phyloP scores from a whole-genome alignment of 2,797 vertebrate genomes.

The Spatula clypeata region DNA sequence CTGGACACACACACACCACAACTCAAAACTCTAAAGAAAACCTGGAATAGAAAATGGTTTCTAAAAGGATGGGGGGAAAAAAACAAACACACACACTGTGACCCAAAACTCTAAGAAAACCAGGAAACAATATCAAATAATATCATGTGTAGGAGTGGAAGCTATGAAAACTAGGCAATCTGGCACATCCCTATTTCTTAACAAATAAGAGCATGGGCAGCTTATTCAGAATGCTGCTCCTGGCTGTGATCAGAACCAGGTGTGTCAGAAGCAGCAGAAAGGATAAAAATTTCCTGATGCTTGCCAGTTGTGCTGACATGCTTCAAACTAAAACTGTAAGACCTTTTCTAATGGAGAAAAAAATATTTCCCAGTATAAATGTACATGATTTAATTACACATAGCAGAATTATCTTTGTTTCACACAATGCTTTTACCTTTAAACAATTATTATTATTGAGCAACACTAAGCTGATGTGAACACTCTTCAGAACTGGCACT shows the following conservation, averaged over 20 bases:
- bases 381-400: background rate
- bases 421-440: background rate
- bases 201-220: no score
- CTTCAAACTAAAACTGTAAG: no score
- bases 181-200: background rate
- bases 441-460: background rate
- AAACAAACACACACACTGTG: no score
- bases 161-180: background rate
- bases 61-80: no score
- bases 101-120: background rate
- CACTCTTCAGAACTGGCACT: no score
- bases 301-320: background rate
- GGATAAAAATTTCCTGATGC: fast-evolving
- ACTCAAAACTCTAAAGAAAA: background rate
- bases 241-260: background rate
- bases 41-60: no score
- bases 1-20: background rate
- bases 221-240: background rate
- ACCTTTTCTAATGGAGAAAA: no score
- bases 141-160: fast-evolving
- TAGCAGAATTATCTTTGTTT: background rate
- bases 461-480: background rate
- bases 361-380: background rate
- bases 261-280: background rate
- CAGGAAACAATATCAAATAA: no score